These are phyloP conservation scores for Crenichthys baileyi DNA, from an alignment of 2,797 vertebrate genomes.

Conservation along the genomic window DNA sequence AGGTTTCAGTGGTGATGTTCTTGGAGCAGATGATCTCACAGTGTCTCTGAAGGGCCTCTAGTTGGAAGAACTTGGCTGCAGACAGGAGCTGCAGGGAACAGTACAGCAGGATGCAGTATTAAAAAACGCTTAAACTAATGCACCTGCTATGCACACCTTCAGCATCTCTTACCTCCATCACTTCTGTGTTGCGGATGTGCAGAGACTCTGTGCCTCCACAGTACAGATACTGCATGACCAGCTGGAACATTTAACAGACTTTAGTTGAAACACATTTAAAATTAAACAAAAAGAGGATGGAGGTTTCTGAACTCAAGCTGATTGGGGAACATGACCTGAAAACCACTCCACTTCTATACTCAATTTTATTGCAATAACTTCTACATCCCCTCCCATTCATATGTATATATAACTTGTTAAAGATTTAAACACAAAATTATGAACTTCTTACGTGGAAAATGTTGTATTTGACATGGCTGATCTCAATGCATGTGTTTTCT, in stretches of 20 bases:
- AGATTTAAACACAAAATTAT: background rate
- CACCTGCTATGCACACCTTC: conserved; percentile 16
- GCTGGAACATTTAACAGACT: conserved; percentile 80
- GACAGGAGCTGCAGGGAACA: conserved; percentile 89
- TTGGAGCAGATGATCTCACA: conserved; percentile 99
- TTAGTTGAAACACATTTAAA: background rate
- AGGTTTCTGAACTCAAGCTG: too few species aligned
- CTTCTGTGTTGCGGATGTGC: conserved; percentile 97
- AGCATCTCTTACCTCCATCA: conserved; percentile 90
- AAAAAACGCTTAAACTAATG: conserved; percentile 16
- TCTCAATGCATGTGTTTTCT: conserved; percentile 97
- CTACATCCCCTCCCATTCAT: background rate
- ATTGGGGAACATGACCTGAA: too few species aligned
- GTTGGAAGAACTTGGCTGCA: conserved; percentile 98
- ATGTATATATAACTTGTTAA: background rate
- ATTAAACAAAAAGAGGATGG: background rate
- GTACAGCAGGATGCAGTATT: conserved; percentile 36
- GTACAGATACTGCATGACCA: conserved; percentile 99
- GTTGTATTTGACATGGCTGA: conserved; percentile 96
- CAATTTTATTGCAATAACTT: too few species aligned
- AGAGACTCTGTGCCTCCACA: conserved; percentile 94
- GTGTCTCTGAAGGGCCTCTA: conserved; percentile 98
- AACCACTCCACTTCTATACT: too few species aligned
- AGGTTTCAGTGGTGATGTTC: conserved; percentile 96
- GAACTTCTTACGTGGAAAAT: conserved; percentile 71